Base-by-base conservation (phyloP, 2,797 vertebrate species). In the Helicolenus hilgendorfi region DNA sequence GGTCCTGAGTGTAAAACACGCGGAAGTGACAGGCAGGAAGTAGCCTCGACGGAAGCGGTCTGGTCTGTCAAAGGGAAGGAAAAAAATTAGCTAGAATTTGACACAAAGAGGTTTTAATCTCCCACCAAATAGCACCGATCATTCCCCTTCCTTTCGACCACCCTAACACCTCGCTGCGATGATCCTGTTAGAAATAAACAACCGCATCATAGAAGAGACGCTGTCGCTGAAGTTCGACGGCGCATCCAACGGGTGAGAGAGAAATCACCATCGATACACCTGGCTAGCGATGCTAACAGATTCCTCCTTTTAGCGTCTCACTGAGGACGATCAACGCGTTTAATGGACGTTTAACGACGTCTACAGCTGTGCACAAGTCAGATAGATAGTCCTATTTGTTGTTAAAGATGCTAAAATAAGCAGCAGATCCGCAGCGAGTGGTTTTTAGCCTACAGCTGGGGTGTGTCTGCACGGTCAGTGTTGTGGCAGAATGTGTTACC, bases 101-200 rank as follows among this genome's bases (percentile, higher is more conserved):
- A 95, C 89, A 88, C 92, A 92, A 92, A 94, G 90, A 76, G 89
- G 81, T 85, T 84, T 55, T 91, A 45, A 41, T 41, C 38, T 85
- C 68, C 77, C 49, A 86, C 55, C 83, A 69, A 85, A 75, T 4
- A 79, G n/a, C 59, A 81, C 64, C 76, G 33, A 70, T 63, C 60
- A 75, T 70, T 5, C 68, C 83, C 77, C 81, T 7, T 18, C 79
- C 74, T 68, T 85, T 55, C 88, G 14, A 15, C 15, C 41, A 84
- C 71, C 92, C 58, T 77, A 87, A 86, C 41, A 45, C 41, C 53
- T 92, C 78, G 94, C 94, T 84, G 93, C 93, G 26, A 99, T 99
- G 99, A 99, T 99, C 97, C 98, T 99, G 97, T 97, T 99, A 97
- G 99, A 99, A 97, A 99, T 99, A 91, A 99, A 99, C 94, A 99